phyloP scores from a whole-genome alignment of 2,888 invertebrate genomes.

The Ephialtes manifestator region DNA sequence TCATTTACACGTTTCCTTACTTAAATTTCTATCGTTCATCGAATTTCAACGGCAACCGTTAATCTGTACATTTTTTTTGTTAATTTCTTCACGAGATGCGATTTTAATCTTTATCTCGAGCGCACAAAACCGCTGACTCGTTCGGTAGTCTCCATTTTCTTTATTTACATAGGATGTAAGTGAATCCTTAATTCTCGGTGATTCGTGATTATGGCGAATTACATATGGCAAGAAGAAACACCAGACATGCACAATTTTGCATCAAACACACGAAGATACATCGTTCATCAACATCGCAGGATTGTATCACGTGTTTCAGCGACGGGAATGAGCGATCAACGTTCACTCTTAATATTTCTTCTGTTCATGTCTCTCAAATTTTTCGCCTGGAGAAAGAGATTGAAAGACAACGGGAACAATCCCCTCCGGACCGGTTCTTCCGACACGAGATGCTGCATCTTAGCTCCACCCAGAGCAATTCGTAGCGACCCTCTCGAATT shows the following conservation, averaged over 20 bases:
- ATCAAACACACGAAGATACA: neutral
- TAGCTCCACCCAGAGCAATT: neutral
- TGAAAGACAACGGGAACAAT: neutral
- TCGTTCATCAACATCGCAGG: neutral
- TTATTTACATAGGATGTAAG: slow-evolving; percentile 37
- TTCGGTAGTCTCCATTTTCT: slow-evolving; percentile 23
- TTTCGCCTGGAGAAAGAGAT: neutral
- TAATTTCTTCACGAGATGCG: slow-evolving; percentile 4
- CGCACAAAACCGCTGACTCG: slow-evolving; percentile 32
- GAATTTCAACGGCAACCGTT: slow-evolving; percentile 50
- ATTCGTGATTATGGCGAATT: slow-evolving; percentile 29
- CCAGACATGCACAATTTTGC: slow-evolving; percentile 12
- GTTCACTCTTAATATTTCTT: slow-evolving; percentile 16
- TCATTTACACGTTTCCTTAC: slow-evolving; percentile 54
- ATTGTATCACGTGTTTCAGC: neutral
- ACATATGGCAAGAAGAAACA: slow-evolving; percentile 22
- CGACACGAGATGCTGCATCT: neutral
- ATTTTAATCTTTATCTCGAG: slow-evolving; percentile 27
- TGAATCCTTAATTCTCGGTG: neutral
- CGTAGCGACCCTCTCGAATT: slow-evolving; percentile 20
- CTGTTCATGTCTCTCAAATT: neutral
- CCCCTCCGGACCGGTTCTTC: neutral
- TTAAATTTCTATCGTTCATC: slow-evolving; percentile 53
- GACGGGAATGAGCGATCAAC: slow-evolving; percentile 3
- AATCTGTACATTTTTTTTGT: slow-evolving; percentile 63